Base-by-base conservation (phyloP, 2,113 vertebrate species). In the Etheostoma spectabile region DNA sequence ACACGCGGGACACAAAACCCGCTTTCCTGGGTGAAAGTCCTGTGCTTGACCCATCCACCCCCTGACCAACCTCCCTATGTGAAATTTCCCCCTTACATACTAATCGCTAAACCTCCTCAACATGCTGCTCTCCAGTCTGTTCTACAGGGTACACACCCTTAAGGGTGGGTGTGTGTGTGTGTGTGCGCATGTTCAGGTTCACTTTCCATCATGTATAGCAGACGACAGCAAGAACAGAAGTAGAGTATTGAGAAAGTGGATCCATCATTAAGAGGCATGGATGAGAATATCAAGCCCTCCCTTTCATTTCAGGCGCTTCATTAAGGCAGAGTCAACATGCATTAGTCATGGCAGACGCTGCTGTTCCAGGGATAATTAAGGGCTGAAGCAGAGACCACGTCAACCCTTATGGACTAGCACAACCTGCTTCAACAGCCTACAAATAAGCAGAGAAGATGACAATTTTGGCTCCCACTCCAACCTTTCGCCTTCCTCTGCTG, bases 271-370 rank as follows among this genome's bases (percentile, higher is more conserved):
- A 91, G 90, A 94, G 86, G 72, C 89, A 92, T 88, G 63, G 52
- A 42, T 68, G 73, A 88, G 67, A 83, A 86, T 90, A 79, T 90
- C 55, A 48, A 76, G 38, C 72, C 2, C 64, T 88, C 83, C 68
- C 82, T 65, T 84, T 86, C 81, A 88, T 93, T 88, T 77, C 86
- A 89, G 82, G 75, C 48, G 82, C 90, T 92, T 94, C 92, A 94
- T 94, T 75, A 93, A 69, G 66, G 80, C 86, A 90, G 87, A 86
- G 91, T 92, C 92, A 93, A 93, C 88, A 91, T 77, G 82, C 87
- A 89, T 94, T 92, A 93, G 90, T 92, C 88, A 91, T 88, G 48
- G 87, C 51, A 30, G 65, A 63, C 69, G 45, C 64, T 2, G 22
- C 78, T 77, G 80, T 83, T 89, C 57, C 60, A 33, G 76, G 80